Evolutionary conservation across 2,888 invertebrate species (phyloP).

Genomic region (Nysson spinosus): DNA sequence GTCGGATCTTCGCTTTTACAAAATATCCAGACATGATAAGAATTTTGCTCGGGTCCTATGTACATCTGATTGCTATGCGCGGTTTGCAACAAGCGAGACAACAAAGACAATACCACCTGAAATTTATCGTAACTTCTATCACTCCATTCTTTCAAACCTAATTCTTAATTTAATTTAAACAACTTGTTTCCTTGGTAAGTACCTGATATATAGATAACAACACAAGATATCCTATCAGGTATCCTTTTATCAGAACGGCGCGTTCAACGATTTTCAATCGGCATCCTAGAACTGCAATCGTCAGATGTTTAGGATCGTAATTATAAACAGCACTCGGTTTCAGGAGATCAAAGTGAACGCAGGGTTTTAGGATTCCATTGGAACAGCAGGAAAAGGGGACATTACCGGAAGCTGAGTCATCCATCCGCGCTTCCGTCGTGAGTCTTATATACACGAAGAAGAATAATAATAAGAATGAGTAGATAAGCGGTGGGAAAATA

Average conservation of each 20-base stretch:
- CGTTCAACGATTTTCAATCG: slow-evolving; percentile 30
- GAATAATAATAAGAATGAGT: no score
- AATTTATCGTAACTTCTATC: no score
- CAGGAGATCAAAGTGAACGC: slow-evolving; percentile 81
- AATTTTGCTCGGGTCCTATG: slow-evolving; percentile 22
- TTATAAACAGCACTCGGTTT: slow-evolving; percentile 79
- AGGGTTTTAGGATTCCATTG: slow-evolving; percentile 79
- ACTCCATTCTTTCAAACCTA: no score
- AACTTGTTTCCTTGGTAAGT: not conserved
- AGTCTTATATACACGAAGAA: no score
- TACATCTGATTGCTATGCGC: slow-evolving; percentile 42
- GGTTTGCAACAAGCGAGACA: slow-evolving; percentile 58
- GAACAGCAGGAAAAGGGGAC: slow-evolving; percentile 84
- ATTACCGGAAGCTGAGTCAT: slow-evolving; percentile 69
- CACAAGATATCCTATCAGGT: slow-evolving; percentile 40
- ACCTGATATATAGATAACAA: slow-evolving; percentile 56
- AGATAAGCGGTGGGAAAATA: no score
- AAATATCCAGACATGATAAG: slow-evolving; percentile 51
- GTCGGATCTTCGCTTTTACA: not conserved
- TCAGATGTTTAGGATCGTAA: slow-evolving; percentile 77
- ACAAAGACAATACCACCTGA: slow-evolving; percentile 47
- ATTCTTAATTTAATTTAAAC: not conserved
- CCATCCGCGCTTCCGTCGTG: slow-evolving; percentile 58
- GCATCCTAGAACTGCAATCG: slow-evolving; percentile 50
- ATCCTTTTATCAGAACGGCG: slow-evolving; percentile 22